Base-by-base conservation (phyloP, 2,113 vertebrate species). In the Acanthisitta chloris region DNA sequence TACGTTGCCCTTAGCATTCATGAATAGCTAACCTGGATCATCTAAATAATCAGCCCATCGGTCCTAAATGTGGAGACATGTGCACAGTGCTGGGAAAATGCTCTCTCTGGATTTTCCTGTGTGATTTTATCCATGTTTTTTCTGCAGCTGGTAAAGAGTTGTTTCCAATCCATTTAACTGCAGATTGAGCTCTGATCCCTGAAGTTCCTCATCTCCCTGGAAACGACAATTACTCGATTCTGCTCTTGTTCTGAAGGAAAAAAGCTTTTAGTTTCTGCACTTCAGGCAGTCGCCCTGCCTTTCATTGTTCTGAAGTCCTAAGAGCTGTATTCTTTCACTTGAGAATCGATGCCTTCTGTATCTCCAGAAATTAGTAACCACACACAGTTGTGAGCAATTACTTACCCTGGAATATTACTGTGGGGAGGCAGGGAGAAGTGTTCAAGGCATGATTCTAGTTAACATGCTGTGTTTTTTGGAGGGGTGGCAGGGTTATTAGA, bases 121-220 rank as follows among this genome's bases (percentile, higher is more conserved):
- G 90, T 94, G 88, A 92, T 95, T 97, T 96, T 97, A 92, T 97
- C 92, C 58, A 38, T 92, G 65, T 96, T 95, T 95, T 81, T 94
- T 94, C 90, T 97, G 86, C 74, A 84, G 90, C 94, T 96, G 88
- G 49, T 94, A 95, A 91, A 79, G 91, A 93, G 94, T 97, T 97
- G 81, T 98, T 98, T 98, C 98, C 97, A 98, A 96, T 96, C 97
- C 97, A 98, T 98, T 98, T 98, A 98, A 96, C 98, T 97, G 96
- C 96, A 98, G 97, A 97, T 97, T 97, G 96, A 98, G 97, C 97
- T 98, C 95, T 97, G 94, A 97, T 98, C 96, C 94, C 93, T 97
- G 89, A 97, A 96, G 94, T 98, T 97, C 94, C 66, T 91, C 67
- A 97, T 98, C 95, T 98, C 97, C 97, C 94, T 98, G 97, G 97